Conservation (phyloP, 1,140 invertebrate species). For the Calosoma granatense region DNA sequence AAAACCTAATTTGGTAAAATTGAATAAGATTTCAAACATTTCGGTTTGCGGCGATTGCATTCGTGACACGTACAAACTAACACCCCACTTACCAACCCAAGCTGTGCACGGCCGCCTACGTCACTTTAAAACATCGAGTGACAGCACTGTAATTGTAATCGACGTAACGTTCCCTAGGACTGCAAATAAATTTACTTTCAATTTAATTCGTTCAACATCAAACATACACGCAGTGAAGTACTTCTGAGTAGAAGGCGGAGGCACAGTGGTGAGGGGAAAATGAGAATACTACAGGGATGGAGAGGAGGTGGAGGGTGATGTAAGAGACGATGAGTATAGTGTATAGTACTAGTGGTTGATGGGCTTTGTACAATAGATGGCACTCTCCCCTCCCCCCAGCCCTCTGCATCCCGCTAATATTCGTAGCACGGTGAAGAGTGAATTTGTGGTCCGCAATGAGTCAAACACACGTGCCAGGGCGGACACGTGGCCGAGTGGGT, state of each 20-base stretch:
- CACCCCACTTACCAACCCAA: neutral
- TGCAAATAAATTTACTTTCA: conserved; percentile 8
- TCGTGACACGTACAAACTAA: neutral
- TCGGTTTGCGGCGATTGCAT: too few species aligned
- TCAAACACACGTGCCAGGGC: conserved; percentile 37
- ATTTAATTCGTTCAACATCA: conserved; percentile 6
- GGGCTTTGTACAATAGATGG: too few species aligned
- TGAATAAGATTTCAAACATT: too few species aligned
- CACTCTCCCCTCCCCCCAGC: too few species aligned
- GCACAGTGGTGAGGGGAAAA: neutral
- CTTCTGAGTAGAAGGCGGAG: neutral
- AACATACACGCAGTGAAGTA: conserved; percentile 1
- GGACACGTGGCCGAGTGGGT: conserved; percentile 36
- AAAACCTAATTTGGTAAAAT: too few species aligned
- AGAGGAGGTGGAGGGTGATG: neutral
- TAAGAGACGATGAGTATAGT: too few species aligned
- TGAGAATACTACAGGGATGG: neutral
- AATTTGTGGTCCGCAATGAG: conserved; percentile 36
- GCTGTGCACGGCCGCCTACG: neutral
- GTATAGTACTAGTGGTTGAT: too few species aligned
- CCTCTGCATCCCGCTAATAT: neutral
- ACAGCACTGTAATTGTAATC: neutral
- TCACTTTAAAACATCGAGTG: conserved; percentile 5
- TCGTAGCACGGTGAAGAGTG: conserved; percentile 24
- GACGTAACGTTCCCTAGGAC: neutral